phyloP scores from a whole-genome alignment of 1,140 invertebrate species.

The Leptinotarsa lineolata region DNA sequence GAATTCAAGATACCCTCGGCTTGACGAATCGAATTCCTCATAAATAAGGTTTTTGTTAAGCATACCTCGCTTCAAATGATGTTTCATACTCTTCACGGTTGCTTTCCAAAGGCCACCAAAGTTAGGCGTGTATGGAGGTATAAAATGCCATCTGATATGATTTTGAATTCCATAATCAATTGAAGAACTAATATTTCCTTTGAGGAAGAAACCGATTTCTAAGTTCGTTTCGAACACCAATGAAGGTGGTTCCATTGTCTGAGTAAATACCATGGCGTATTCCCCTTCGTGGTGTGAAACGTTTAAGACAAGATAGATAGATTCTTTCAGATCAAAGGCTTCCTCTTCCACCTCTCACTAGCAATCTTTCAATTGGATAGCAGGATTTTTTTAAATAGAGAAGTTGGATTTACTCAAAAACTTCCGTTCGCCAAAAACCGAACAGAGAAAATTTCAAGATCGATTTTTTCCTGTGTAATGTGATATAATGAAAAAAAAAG shows the following conservation, averaged over 20 bases:
- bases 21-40: not conserved
- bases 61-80: not conserved
- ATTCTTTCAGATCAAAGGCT: too few species aligned
- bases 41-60: not conserved
- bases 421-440: too few species aligned
- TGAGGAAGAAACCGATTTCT: slow-evolving; percentile 29
- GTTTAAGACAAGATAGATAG: slow-evolving; percentile 39
- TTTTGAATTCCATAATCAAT: slow-evolving; percentile 24
- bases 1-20: slow-evolving; percentile 24
- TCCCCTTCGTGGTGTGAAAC: slow-evolving; percentile 47
- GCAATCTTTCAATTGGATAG: too few species aligned
- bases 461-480: too few species aligned
- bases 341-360: too few species aligned
- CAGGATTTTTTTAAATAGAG: too few species aligned
- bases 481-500: too few species aligned
- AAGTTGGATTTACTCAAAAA: too few species aligned
- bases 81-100: too few species aligned
- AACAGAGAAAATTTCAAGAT: too few species aligned
- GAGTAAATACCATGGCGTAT: slow-evolving; percentile 2
- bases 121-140: not conserved
- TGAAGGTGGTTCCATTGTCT: slow-evolving; percentile 25
- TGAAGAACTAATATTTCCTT: not conserved
- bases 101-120: too few species aligned
- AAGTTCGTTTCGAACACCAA: slow-evolving; percentile 22
- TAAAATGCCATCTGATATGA: slow-evolving; percentile 11